Evolutionary conservation across 2,797 vertebrate genomes (phyloP).

Genomic region (Rousettus madagascariensis): DNA sequence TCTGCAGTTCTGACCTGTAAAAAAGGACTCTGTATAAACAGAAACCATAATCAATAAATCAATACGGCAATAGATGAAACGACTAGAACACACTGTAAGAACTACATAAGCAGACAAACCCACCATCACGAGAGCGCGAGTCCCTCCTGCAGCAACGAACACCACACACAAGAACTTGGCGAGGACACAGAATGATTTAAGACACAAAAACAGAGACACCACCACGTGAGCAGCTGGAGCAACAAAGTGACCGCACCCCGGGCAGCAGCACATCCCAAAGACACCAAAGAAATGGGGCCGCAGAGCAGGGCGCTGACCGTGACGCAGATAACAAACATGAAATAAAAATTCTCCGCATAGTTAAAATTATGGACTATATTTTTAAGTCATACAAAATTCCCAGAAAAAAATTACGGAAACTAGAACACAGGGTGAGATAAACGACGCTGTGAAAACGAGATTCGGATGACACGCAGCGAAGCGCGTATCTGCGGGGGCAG

Average conservation of each 20-base stretch:
- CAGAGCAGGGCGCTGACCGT: neutral
- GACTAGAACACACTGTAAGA: neutral
- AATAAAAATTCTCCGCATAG: neutral
- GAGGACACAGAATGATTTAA: neutral
- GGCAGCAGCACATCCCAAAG: neutral
- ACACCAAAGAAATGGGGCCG: neutral
- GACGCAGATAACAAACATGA: neutral
- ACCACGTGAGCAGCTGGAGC: neutral
- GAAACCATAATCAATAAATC: conserved; percentile 47
- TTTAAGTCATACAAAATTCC: neutral
- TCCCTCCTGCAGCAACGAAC: neutral
- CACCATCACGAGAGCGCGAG: neutral
- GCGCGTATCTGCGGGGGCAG: neutral
- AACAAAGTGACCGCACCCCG: neutral
- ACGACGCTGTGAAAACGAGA: neutral
- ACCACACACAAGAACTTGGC: neutral
- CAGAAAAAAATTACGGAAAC: neutral
- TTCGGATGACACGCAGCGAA: neutral
- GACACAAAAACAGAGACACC: neutral
- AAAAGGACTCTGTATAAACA: conserved; percentile 91
- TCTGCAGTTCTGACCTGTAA: conserved; percentile 92
- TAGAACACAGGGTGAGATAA: neutral
- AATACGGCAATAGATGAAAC: neutral
- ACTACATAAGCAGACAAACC: neutral
- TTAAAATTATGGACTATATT: neutral